Conservation (phyloP, 1,140 invertebrate genomes). For the Drosophila ironensis region DNA sequence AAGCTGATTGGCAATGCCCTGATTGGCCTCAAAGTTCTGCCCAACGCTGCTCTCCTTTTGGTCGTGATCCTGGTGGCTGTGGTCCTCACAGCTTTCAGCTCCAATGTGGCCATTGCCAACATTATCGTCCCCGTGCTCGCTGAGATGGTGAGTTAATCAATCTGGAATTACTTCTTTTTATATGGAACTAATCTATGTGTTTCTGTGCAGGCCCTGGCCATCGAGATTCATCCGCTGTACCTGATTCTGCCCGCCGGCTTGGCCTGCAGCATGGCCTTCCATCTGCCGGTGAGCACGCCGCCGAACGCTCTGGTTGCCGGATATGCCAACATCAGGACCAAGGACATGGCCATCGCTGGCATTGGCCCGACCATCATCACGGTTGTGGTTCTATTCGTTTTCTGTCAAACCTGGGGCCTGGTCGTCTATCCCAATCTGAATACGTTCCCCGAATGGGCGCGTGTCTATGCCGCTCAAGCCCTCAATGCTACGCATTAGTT, state of each 20-base stretch:
- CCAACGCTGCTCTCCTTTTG: slow-evolving; percentile 84
- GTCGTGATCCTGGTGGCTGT: slow-evolving; percentile 84
- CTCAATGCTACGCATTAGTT: slow-evolving; percentile 50
- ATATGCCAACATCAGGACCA: slow-evolving; percentile 89
- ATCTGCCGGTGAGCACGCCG: slow-evolving; percentile 88
- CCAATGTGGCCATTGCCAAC: slow-evolving; percentile 93
- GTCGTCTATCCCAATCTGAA: slow-evolving; percentile 83
- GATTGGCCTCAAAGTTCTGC: slow-evolving; percentile 83
- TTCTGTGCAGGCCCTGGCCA: slow-evolving; percentile 82
- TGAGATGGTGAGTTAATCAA: slow-evolving; percentile 84
- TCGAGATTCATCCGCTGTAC: slow-evolving; percentile 91
- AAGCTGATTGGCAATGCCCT: slow-evolving; percentile 87
- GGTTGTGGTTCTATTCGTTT: slow-evolving; percentile 85
- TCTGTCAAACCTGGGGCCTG: slow-evolving; percentile 87
- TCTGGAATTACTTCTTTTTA: neutral
- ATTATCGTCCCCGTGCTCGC: slow-evolving; percentile 90
- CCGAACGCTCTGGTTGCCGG: slow-evolving; percentile 97
- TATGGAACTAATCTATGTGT: neutral
- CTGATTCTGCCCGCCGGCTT: slow-evolving; percentile 93
- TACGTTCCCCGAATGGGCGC: slow-evolving; percentile 81
- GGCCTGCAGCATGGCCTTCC: slow-evolving; percentile 90
- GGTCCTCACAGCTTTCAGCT: slow-evolving; percentile 90
- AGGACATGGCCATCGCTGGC: slow-evolving; percentile 90
- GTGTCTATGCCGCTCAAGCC: slow-evolving; percentile 15
- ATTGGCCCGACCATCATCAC: slow-evolving; percentile 90